A percentile compares a stretch with the other conserved stretches of the same genome.
Evolutionary conservation across 2,797 vertebrate genomes (phyloP).

Genomic region (Cyclura pinguis): DNA sequence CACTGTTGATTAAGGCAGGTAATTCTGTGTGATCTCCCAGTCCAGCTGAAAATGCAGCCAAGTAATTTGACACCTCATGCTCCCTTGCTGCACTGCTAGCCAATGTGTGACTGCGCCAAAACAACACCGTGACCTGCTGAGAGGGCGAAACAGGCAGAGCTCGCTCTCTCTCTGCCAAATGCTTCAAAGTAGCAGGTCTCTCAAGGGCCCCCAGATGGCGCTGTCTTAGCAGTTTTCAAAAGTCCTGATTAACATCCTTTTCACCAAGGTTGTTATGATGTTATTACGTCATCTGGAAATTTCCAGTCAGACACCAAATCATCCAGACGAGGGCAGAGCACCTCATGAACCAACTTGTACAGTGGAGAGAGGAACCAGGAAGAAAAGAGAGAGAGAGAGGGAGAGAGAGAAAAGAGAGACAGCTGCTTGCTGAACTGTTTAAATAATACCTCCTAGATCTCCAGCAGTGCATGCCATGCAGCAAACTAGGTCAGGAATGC

Average conservation of each 20-base stretch:
- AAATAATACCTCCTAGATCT: conserved; percentile 21
- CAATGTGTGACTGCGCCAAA: conserved; percentile 8
- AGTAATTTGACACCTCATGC: neutral
- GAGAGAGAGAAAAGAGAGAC: neutral
- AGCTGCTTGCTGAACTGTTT: conserved; percentile 6
- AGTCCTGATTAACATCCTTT: conserved; percentile 47
- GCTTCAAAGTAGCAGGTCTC: conserved; percentile 50
- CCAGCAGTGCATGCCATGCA: conserved; percentile 10
- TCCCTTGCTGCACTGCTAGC: conserved; percentile 25
- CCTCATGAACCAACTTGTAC: accelerated
- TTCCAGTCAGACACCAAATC: conserved; percentile 58
- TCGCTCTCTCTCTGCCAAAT: neutral
- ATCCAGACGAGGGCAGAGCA: conserved; percentile 45
- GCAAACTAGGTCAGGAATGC: conserved; percentile 43
- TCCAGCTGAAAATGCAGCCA: conserved; percentile 13
- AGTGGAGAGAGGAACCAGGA: neutral
- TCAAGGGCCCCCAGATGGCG: conserved; percentile 76
- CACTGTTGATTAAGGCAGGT: neutral
- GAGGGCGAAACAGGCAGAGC: neutral
- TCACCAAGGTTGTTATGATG: conserved; percentile 70
- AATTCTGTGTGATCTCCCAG: conserved; percentile 9
- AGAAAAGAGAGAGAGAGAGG: neutral
- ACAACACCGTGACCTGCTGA: neutral
- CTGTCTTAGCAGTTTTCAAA: conserved; percentile 50
- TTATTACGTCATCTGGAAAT: conserved; percentile 71